These are phyloP conservation scores for Cryptotis parvus DNA, from an alignment of 2,113 vertebrate species.

Conservation along the genomic window DNA sequence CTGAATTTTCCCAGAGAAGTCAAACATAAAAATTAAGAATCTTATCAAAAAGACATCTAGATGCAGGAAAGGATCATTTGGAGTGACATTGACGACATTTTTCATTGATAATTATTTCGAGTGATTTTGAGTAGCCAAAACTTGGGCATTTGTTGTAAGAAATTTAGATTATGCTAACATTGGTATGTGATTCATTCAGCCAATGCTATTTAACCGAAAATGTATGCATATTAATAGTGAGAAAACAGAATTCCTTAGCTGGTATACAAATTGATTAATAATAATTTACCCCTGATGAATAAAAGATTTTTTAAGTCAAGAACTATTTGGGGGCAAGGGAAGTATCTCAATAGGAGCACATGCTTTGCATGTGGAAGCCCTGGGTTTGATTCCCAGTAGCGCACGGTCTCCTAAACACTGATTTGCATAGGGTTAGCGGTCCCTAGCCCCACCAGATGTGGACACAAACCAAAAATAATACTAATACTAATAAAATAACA, in stretches of 20 bases:
- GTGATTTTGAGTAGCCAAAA: conserved; percentile 9
- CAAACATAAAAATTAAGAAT: neutral
- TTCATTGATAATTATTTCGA: conserved; percentile 6
- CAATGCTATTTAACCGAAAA: conserved; percentile 44
- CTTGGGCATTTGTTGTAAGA: neutral
- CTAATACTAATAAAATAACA: conserved; percentile 45
- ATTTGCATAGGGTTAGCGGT: too few species aligned
- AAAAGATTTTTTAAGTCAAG: neutral
- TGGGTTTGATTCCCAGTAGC: too few species aligned
- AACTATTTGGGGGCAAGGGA: too few species aligned
- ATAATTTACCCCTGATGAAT: neutral
- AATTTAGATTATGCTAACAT: conserved; percentile 20
- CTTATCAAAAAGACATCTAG: neutral
- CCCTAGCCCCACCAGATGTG: too few species aligned
- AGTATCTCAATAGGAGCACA: too few species aligned
- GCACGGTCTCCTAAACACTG: too few species aligned
- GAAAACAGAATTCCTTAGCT: conserved; percentile 25
- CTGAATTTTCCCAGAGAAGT: neutral
- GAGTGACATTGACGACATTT: neutral
- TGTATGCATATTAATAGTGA: neutral
- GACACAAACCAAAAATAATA: too few species aligned
- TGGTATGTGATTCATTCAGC: neutral
- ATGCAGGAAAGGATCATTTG: conserved; percentile 2
- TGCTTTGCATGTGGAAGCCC: too few species aligned
- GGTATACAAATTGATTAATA: neutral